Evolutionary conservation across 2,113 vertebrate genomes (phyloP), one percentile per base, ranked within the genome.

Genomic region (Nesoenas mayeri): DNA sequence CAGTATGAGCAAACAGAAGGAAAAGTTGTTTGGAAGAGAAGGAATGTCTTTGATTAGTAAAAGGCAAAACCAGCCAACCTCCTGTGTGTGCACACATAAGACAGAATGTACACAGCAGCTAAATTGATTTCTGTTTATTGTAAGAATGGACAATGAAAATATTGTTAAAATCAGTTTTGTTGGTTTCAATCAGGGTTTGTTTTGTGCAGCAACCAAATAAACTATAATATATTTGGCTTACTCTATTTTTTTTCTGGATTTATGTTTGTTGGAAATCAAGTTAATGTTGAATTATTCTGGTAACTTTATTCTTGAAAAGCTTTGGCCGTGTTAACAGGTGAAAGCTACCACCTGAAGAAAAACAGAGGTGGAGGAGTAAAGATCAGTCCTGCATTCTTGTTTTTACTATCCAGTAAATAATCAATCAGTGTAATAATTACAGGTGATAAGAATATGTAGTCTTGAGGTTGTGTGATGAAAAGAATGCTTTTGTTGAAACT

Each of bases 1-100:
- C 83, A 66, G 65, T 51, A 74, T 47, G 66, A 95, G 84, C 31
- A 60, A 94, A 80, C 34, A 83, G 62, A n/a, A 34, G 29, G 64
- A 74, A 94, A 85, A 92, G 8, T 79, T 66, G 40, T 96, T 96
- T 93, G 86, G 65, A 65, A 72, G 20, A 70, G 61, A 71, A 97
- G 22, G 62, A 96, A 67, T 70, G 65, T 84, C 72, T 87, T 91
- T 93, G 58, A 85, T 92, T 86, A 91, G 47, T 56, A 89, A 90
- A 78, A 89, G 29, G 67, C 25, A 89, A 53, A 57, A 84, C 31
- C 32, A 77, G 8, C 16, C 60, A 80, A 32, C 2, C 28, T 91
- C 28, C 28, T 71, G 13, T 54, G 36, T n/a, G 31, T 53, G 38
- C 29, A n/a, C 26, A 48, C 12, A 3, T 79, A 73, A 80, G 12